phyloP scores from a whole-genome alignment of 1,140 invertebrate genomes.

The Drosophila prosaltans region DNA sequence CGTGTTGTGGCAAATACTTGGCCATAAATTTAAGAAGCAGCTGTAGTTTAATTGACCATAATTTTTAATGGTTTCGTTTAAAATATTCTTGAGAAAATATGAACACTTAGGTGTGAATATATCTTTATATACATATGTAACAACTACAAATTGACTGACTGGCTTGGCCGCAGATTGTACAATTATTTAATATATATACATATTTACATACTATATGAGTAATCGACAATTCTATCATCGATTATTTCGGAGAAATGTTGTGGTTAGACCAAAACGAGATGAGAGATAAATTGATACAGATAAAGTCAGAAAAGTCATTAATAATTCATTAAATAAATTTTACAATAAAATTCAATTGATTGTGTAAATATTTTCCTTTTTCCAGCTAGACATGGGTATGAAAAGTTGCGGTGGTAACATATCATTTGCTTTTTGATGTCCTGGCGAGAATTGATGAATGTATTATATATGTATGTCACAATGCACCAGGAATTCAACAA shows the following conservation, averaged over 20 bases:
- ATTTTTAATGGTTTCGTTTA: conserved; percentile 6
- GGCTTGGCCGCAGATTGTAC: conserved; percentile 25
- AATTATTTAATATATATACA: conserved; percentile 14
- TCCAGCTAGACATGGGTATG: conserved; percentile 12
- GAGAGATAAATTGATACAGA: conserved; percentile 27
- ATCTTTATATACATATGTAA: conserved; percentile 11
- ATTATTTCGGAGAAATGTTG: conserved; percentile 38
- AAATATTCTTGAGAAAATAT: conserved; percentile 9
- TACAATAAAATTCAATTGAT: conserved; percentile 79
- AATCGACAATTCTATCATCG: conserved; percentile 30
- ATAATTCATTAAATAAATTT: conserved; percentile 75
- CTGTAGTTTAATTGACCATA: conserved; percentile 30
- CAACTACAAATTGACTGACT: conserved; percentile 29
- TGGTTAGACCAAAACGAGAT: conserved; percentile 24
- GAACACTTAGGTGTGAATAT: background rate
- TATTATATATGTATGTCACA: conserved; percentile 12
- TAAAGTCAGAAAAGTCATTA: conserved; percentile 56
- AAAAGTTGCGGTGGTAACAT: conserved; percentile 27
- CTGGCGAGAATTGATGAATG: conserved; percentile 53
- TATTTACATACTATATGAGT: background rate
- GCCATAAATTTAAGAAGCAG: conserved; percentile 43
- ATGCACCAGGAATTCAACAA: conserved; percentile 20
- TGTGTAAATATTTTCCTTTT: conserved; percentile 72
- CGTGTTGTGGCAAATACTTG: background rate
- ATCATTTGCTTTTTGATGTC: conserved; percentile 36